phyloP scores from a whole-genome alignment of 2,113 vertebrate genomes.

The Calidris pygmaea region DNA sequence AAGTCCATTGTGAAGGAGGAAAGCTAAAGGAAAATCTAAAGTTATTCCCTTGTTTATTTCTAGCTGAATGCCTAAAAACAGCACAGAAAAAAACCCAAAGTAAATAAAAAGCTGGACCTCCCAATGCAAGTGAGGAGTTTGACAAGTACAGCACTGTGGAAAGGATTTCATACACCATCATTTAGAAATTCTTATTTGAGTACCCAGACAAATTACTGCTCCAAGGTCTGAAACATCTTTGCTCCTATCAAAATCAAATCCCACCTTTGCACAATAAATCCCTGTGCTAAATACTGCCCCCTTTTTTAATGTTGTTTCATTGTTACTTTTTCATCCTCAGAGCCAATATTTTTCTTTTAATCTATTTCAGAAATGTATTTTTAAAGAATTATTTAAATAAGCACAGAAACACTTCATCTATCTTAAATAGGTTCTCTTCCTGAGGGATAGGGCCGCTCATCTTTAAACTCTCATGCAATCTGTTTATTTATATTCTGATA shows the following conservation, averaged over 20 bases:
- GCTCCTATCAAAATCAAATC: background rate
- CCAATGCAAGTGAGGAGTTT: background rate
- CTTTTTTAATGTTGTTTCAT: background rate
- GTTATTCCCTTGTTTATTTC: background rate
- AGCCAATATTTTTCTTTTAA: background rate
- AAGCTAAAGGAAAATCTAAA: background rate
- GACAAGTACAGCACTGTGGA: background rate
- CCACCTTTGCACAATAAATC: background rate
- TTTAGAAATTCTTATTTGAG: background rate
- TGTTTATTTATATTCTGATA: background rate
- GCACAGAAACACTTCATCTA: background rate
- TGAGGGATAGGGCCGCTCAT: background rate
- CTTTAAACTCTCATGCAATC: background rate
- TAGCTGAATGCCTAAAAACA: background rate
- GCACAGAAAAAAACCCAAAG: background rate
- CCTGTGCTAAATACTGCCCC: background rate
- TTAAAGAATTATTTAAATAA: background rate
- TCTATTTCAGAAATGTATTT: background rate
- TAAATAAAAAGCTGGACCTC: background rate
- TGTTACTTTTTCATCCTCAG: background rate
- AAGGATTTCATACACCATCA: background rate
- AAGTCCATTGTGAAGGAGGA: background rate
- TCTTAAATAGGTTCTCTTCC: background rate
- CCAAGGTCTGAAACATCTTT: background rate
- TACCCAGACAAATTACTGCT: background rate